These are phyloP conservation scores for Therioaphis trifolii DNA, from an alignment of 2,888 invertebrate genomes.

Conservation along the genomic window DNA sequence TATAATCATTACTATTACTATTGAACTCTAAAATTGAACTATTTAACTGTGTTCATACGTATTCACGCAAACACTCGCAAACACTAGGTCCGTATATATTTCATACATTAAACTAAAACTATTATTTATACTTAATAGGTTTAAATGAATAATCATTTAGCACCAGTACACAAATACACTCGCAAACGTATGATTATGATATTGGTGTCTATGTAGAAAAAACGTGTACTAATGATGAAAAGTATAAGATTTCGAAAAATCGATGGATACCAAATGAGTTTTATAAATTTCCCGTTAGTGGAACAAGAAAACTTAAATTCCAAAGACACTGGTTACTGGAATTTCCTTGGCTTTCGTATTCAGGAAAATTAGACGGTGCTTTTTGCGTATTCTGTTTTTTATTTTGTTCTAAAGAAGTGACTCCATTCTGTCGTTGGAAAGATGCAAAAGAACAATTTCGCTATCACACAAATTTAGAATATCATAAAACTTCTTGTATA, in stretches of 20 bases:
- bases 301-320: too few species aligned
- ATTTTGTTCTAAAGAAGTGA: not conserved
- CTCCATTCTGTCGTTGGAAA: too few species aligned
- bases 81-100: too few species aligned
- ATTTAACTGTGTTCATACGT: not conserved
- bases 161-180: conserved; percentile 10
- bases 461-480: too few species aligned
- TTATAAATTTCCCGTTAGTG: too few species aligned
- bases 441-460: too few species aligned
- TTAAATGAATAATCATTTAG: not conserved
- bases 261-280: too few species aligned
- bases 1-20: not conserved
- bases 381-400: conserved; percentile 25
- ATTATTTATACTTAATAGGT: not conserved
- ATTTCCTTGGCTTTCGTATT: too few species aligned
- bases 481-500: conserved; percentile 13
- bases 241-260: too few species aligned
- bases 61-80: too few species aligned
- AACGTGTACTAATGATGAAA: not conserved
- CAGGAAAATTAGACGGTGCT: too few species aligned
- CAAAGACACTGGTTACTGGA: conserved; percentile 8
- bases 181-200: conserved; percentile 31
- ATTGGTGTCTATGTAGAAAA: conserved; percentile 5
- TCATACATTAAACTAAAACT: not conserved
- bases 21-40: not conserved